Evolutionary conservation across 2,113 vertebrate species (phyloP).

Genomic region (Trichechus manatus): DNA sequence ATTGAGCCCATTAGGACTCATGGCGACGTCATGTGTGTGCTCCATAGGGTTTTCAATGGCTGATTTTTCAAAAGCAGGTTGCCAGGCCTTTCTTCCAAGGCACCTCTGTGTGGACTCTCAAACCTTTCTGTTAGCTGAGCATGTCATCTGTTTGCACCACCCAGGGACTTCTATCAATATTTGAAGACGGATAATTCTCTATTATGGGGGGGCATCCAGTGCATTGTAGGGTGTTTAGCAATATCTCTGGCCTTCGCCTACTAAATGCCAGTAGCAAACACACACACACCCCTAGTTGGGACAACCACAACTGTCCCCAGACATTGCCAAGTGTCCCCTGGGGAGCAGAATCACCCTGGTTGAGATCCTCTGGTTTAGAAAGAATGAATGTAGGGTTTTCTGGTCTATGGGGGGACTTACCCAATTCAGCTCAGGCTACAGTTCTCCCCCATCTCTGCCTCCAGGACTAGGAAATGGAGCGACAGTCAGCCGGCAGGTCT

Average conservation of each 20-base stretch:
- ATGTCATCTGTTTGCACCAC: neutral
- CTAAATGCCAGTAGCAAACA: neutral
- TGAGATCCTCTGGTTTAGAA: neutral
- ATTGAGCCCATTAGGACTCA: neutral
- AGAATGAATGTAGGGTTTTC: neutral
- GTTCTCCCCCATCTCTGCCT: neutral
- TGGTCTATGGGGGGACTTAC: no score
- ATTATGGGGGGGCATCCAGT: neutral
- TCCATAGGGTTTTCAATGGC: neutral
- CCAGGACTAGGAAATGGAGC: conserved; percentile 87
- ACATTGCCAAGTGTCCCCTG: neutral
- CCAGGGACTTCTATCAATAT: neutral
- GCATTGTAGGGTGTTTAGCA: neutral
- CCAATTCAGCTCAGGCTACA: neutral
- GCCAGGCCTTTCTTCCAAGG: neutral
- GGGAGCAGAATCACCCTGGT: no score
- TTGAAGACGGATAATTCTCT: neutral
- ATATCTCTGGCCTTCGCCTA: neutral
- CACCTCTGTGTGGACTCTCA: neutral
- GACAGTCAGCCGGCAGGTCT: conserved; percentile 93
- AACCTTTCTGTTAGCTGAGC: neutral
- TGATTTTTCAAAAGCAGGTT: neutral
- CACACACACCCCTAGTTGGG: neutral
- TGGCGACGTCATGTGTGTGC: neutral
- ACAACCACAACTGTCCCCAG: neutral